Base-by-base conservation (phyloP, 2,797 vertebrate species). In the Tadarida brasiliensis region DNA sequence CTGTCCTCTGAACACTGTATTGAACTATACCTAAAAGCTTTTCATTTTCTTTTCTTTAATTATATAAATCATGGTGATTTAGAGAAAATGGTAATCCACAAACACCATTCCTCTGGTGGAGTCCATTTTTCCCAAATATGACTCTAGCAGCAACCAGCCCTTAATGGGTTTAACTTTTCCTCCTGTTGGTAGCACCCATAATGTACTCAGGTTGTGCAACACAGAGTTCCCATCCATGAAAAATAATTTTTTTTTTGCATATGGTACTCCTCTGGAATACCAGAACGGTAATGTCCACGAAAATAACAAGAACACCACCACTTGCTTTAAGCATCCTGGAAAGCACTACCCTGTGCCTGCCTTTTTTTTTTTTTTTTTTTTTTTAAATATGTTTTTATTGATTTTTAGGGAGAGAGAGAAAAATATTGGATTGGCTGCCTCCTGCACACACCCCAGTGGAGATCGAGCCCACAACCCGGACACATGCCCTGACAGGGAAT, bases 61-160 rank as follows among this genome's bases (percentile, higher is more conserved):
- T 94, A 83, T 68, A 39, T 63, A 91, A 88, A 90, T 81, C 19
- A 65, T 67, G n/a, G 44, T 74, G 71, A 93, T 57, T 94, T 85
- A 59, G 80, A 85, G 82, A 93, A 94, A 94, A 86, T 26, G 6
- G 5, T 59, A 65, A 56, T 87, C 51, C 78, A 83, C 12, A 71
- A 47, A 39, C 8, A 88, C 57, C 59, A 11, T 70, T 65, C 28
- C 68, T 76, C 24, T n/a, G n/a, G 9, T 57, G n/a, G 35, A 88
- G 44, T 77, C 24, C 7, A 63, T 71, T 90, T 70, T n/a, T 20
- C 47, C 14, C 51, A 86, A 93, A 84, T 70, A 30, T 2, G 3
- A 82, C 28, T 82, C 73, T 28, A 74, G 54, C 11, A 86, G 24
- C 67, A 86, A 70, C n/a, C 54, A 92, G 33, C 28, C 11, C 44